Conservation (phyloP, 2,797 vertebrate species). For the Myotis findleyi region DNA sequence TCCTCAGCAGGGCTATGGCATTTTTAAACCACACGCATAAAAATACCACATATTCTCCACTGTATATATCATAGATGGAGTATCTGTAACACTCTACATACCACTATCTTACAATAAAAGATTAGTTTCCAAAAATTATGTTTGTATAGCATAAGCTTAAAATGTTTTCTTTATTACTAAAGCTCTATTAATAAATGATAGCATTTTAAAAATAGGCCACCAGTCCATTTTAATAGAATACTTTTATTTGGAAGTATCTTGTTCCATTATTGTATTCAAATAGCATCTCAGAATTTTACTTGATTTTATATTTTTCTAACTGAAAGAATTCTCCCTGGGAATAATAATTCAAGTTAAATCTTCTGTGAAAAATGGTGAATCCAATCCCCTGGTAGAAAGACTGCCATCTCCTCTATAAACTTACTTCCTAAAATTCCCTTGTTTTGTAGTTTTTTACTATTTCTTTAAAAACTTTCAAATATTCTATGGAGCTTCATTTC, state of each 20-base stretch:
- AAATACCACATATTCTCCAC: not conserved
- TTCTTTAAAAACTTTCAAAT: conserved; percentile 43
- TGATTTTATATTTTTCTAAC: conserved; percentile 39
- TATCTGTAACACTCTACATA: not conserved
- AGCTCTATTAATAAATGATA: not conserved
- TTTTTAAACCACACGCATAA: not conserved
- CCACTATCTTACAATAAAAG: not conserved
- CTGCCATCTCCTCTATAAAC: not conserved
- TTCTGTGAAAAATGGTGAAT: conserved; percentile 32
- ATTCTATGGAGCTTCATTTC: conserved; percentile 35
- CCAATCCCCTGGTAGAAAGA: not conserved
- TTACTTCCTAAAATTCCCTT: conserved; percentile 44
- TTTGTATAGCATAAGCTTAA: not conserved
- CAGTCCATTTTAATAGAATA: conserved; percentile 15
- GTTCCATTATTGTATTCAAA: conserved; percentile 5
- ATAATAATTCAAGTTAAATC: conserved; percentile 23
- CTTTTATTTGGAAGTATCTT: conserved; percentile 3
- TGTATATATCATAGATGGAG: not conserved
- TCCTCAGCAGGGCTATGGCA: not conserved
- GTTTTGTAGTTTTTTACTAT: conserved; percentile 49
- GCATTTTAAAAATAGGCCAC: not conserved
- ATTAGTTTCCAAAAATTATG: conserved; percentile 21
- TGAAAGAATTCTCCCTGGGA: conserved; percentile 12
- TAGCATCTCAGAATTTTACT: conserved; percentile 38
- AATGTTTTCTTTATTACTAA: not conserved